A percentile compares a stretch with the other conserved stretches of the same genome.
These are phyloP conservation scores for Sebastes ruberrimus DNA, from an alignment of 2,797 vertebrate genomes.

Conservation along the genomic window DNA sequence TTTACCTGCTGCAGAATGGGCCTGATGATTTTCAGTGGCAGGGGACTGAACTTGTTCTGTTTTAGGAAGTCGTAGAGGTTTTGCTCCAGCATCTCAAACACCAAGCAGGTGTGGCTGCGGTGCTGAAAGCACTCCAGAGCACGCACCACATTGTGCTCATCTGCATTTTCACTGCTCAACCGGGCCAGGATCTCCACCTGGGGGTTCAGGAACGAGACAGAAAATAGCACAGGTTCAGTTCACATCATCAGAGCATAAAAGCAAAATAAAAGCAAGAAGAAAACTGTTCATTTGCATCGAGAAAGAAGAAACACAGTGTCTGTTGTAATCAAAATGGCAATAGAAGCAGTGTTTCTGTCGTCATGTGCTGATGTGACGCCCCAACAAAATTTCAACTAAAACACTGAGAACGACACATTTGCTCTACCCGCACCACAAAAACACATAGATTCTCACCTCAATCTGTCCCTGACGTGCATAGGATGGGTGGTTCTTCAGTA, in stretches of 20 bases:
- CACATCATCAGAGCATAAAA: background rate
- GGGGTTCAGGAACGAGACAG: background rate
- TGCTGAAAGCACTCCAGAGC: constrained; percentile 98
- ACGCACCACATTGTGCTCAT: constrained; percentile 95
- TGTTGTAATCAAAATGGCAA: background rate
- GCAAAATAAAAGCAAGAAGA: background rate
- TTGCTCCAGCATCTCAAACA: constrained; percentile 99
- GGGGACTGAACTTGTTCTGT: constrained; percentile 98
- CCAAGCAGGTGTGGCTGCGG: constrained; percentile 93
- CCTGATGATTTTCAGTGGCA: constrained; percentile 96
- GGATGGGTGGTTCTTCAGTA: constrained; percentile 97
- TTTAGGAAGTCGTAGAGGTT: constrained; percentile 98
- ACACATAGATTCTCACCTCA: constrained; percentile 83
- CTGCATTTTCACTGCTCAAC: constrained; percentile 93
- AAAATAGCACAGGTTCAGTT: background rate
- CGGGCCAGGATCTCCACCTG: constrained; percentile 90
- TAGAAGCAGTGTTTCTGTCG: background rate
- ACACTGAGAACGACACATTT: background rate
- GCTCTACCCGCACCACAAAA: background rate
- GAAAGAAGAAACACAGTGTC: background rate
- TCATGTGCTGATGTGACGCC: background rate
- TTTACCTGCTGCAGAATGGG: constrained; percentile 92
- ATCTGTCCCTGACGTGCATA: constrained; percentile 98
- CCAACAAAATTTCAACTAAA: background rate
- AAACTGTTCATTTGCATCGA: background rate